Evolutionary conservation across 2,888 invertebrate species (phyloP).

Genomic region (Ramazzottius varieornatus): DNA sequence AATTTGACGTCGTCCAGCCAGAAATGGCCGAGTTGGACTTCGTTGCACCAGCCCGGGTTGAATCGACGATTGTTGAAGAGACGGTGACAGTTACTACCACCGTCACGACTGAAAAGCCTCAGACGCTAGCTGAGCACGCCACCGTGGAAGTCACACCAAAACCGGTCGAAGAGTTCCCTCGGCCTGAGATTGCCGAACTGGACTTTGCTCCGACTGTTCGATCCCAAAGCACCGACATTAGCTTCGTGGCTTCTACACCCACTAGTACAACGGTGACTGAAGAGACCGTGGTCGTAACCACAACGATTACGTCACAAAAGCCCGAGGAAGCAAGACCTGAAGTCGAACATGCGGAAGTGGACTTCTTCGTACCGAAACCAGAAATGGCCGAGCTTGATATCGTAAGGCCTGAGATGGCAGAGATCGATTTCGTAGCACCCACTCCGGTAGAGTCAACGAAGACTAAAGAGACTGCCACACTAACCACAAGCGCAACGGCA

Average conservation of each 20-base stretch:
- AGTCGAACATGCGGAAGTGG: neutral
- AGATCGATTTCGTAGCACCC: neutral
- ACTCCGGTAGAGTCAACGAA: neutral
- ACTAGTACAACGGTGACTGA: too few species aligned
- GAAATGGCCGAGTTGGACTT: neutral
- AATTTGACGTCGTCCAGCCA: too few species aligned
- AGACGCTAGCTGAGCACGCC: neutral
- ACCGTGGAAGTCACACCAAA: neutral
- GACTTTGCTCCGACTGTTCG: too few species aligned
- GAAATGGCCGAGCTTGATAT: neutral
- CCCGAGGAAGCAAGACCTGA: neutral
- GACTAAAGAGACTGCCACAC: neutral
- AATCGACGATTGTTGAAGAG: too few species aligned
- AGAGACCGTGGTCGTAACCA: too few species aligned
- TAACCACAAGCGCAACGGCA: neutral
- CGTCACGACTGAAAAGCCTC: too few species aligned
- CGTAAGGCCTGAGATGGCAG: neutral
- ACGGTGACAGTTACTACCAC: too few species aligned
- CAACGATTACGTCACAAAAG: neutral
- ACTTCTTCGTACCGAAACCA: neutral
- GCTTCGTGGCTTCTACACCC: too few species aligned
- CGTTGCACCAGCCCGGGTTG: neutral
- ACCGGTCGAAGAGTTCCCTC: neutral
- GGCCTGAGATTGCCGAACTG: neutral
- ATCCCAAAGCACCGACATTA: neutral